These are phyloP conservation scores for Euproctis similis DNA, from an alignment of 2,888 invertebrate genomes.

Conservation along the genomic window DNA sequence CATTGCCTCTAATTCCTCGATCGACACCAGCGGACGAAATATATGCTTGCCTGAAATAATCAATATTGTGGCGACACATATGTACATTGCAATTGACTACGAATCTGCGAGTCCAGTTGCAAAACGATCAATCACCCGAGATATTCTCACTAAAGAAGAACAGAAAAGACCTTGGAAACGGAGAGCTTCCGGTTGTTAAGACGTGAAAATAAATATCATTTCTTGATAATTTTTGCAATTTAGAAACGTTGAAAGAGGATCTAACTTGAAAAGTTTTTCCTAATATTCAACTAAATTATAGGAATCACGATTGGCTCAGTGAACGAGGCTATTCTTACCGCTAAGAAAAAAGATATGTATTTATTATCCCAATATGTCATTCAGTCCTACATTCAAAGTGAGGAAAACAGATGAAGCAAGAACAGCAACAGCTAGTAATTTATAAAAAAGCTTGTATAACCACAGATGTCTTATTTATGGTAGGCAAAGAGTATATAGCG, in stretches of 20 bases:
- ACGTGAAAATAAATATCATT: constrained; percentile 22
- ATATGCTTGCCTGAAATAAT: neutral
- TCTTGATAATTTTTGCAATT: constrained; percentile 32
- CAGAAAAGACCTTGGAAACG: neutral
- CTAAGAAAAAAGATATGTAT: neutral
- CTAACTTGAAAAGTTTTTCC: constrained; percentile 19
- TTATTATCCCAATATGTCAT: neutral
- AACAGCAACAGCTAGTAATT: too few species aligned
- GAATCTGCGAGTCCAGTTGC: constrained; percentile 1
- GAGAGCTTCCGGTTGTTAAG: neutral
- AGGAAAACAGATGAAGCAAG: too few species aligned
- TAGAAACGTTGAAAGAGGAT: constrained; percentile 17
- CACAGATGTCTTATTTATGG: too few species aligned
- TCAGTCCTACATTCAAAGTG: neutral
- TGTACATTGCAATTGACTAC: neutral
- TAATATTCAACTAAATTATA: constrained; percentile 12
- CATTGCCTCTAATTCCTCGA: neutral
- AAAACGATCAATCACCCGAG: too few species aligned
- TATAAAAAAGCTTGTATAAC: too few species aligned
- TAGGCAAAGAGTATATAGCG: too few species aligned
- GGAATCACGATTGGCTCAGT: constrained; percentile 24
- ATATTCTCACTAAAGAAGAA: neutral
- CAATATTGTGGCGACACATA: neutral
- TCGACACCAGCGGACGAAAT: neutral
- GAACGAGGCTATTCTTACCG: constrained; percentile 11